Base-by-base conservation (phyloP, 2,888 invertebrate genomes). In the Proisotoma minuta region DNA sequence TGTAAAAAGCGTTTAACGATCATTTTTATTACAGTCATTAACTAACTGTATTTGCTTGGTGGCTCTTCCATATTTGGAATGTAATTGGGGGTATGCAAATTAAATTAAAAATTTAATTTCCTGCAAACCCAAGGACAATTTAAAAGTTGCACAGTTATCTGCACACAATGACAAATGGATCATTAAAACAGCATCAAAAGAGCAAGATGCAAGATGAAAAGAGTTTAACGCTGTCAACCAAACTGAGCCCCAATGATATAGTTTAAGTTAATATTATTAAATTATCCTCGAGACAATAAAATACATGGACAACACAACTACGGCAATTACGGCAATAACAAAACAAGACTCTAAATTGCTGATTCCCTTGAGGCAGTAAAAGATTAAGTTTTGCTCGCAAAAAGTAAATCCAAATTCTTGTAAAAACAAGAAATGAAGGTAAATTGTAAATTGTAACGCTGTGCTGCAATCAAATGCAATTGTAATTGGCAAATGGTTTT, bases 251-350 rank as follows among this genome's bases (percentile, higher is more conserved):
- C 24, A 56, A 40, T 56, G 56, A 56, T 43, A 56, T 47, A 56
- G 43, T 56, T 56, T 56, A 43, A 26, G n/a, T n/a, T n/a, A n/a
- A n/a, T n/a, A n/a, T n/a, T 47, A 40, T 56, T 47, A 56, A 56
- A 56, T 56, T 56, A 47, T 23, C 56, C 39, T 54, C 52, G 52
- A 39, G 23, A 54, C 39, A 54, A 54, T 39, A 54, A 39, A 54
- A 54, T 54, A 54, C 27, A 54, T n/a, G 53, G 39, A 54, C 53
- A 54, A 34, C 18, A 18, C 15, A 5, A 18, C 28, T 24, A 49
- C 4, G 15, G 34, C 34, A 8, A 34, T 34, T 8, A 34, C 8
- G 18, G 43, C 43, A 43, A 43, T 43, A 18, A 43, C 43, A 43
- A 43, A n/a, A 43, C 10, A n/a, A 51, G 28, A 39, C 34, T 34